A percentile compares a stretch with the other conserved stretches of the same genome.
These are phyloP conservation scores for Paramacrobiotus metropolitanus DNA, from an alignment of 1,140 invertebrate species.

Conservation along the genomic window DNA sequence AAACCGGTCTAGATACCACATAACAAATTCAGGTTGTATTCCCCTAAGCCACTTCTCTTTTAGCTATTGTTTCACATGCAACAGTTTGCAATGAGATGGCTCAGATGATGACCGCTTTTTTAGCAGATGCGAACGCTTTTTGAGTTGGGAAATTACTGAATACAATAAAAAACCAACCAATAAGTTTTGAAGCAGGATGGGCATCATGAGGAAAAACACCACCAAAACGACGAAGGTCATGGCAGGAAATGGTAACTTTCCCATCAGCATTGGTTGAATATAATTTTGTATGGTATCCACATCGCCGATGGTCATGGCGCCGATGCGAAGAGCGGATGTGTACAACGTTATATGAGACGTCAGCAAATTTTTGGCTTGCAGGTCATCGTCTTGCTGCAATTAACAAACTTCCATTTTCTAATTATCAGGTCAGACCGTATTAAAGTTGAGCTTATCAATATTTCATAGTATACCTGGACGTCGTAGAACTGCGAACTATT, in stretches of 20 bases:
- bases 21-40: background rate
- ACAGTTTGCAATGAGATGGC: too few relatives aligned
- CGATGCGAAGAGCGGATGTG: background rate
- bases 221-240: background rate
- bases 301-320: slow-evolving; percentile 1
- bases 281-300: background rate
- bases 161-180: background rate
- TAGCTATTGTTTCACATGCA: too few relatives aligned
- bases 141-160: background rate
- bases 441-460: too few relatives aligned
- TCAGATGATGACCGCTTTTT: background rate
- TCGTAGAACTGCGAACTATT: too few relatives aligned
- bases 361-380: background rate
- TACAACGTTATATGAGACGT: background rate
- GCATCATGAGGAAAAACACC: background rate
- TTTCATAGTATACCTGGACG: too few relatives aligned
- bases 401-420: too few relatives aligned
- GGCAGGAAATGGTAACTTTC: background rate
- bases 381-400: too few relatives aligned
- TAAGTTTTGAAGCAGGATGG: background rate
- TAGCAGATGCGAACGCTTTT: background rate
- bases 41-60: too few relatives aligned
- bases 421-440: too few relatives aligned
- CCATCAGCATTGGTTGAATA: background rate
- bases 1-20: background rate